A percentile compares a stretch with the other conserved stretches of the same genome.
Evolutionary conservation across 2,797 vertebrate genomes (phyloP).

Genomic region (Enoplosus armatus): DNA sequence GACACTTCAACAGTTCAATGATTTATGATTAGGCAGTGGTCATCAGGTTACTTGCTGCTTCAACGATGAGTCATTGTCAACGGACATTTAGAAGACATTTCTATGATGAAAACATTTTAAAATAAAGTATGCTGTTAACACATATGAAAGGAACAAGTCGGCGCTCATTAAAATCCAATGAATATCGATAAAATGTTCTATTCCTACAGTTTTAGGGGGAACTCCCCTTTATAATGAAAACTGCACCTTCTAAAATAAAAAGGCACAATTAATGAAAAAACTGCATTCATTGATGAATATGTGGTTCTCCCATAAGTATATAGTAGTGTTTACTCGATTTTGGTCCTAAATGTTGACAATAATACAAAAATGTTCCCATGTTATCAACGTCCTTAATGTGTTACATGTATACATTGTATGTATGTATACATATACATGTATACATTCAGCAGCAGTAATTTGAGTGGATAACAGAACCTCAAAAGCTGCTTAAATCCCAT

Average conservation of each 20-base stretch:
- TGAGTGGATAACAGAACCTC: neutral
- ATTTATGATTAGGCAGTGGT: neutral
- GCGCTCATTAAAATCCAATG: neutral
- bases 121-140: constrained; percentile 20
- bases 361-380: neutral
- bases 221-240: constrained; percentile 7
- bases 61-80: neutral
- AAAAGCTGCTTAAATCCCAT: neutral
- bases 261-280: constrained; percentile 10
- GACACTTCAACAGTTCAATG: neutral
- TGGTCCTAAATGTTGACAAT: constrained; percentile 18
- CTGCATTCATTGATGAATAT: neutral
- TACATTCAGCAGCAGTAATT: constrained; percentile 10
- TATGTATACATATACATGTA: no score
- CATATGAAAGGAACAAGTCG: neutral
- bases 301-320: constrained; percentile 12
- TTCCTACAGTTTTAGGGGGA: neutral
- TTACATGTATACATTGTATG: no score
- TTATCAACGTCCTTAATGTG: neutral
- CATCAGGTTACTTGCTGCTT: neutral
- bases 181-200: neutral
- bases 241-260: constrained; percentile 6
- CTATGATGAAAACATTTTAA: neutral
- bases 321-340: neutral
- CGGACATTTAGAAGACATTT: constrained; percentile 8